These are phyloP conservation scores for Tragopan temminckii DNA, from an alignment of 2,797 vertebrate species.

Conservation along the genomic window DNA sequence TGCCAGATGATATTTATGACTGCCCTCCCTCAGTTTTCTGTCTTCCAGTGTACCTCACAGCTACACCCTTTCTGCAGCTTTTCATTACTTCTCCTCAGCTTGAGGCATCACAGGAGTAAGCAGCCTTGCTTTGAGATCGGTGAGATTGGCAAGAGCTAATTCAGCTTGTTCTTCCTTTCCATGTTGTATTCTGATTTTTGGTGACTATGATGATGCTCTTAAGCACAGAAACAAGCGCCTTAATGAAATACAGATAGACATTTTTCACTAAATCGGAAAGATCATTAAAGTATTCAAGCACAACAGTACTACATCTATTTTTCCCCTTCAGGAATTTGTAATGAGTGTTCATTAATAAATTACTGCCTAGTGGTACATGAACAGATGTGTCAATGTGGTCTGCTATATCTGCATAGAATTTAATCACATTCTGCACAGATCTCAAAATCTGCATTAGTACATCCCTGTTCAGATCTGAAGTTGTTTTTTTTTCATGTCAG, in stretches of 20 bases:
- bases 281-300: conserved; percentile 10
- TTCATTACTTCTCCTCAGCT: neutral
- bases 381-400: conserved; percentile 9
- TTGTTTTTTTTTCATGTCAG: neutral
- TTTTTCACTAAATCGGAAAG: neutral
- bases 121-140: neutral
- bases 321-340: neutral
- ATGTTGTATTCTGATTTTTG: neutral
- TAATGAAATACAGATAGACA: neutral
- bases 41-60: too few relatives aligned
- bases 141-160: neutral
- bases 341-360: conserved; percentile 50
- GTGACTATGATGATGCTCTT: neutral
- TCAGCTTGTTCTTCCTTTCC: neutral
- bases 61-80: rapidly evolving
- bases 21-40: neutral
- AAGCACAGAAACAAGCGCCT: neutral
- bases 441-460: neutral
- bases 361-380: neutral
- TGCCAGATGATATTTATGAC: neutral
- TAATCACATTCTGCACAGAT: neutral
- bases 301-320: neutral
- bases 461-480: neutral
- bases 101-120: rapidly evolving
- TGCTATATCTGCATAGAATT: neutral